phyloP scores from a whole-genome alignment of 2,113 vertebrate species.

The Podiceps cristatus region DNA sequence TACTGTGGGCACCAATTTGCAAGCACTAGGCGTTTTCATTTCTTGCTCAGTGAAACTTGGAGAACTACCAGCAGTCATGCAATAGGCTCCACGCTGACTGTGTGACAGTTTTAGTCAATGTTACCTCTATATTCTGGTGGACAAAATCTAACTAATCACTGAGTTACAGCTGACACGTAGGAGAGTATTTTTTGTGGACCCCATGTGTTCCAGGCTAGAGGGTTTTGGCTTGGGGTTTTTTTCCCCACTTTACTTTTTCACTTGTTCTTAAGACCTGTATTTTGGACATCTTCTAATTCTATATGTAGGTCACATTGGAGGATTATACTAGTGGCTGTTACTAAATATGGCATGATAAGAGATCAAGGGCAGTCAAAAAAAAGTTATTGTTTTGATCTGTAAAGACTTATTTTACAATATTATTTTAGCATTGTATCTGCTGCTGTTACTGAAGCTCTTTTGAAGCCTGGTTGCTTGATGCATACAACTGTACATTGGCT shows the following conservation, averaged over 20 bases:
- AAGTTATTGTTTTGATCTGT: background rate
- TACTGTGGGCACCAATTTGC: background rate
- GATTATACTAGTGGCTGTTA: background rate
- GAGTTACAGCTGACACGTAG: background rate
- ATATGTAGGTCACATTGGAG: conserved; percentile 2
- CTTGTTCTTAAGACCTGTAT: background rate
- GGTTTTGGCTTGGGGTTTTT: fast-evolving
- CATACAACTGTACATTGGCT: background rate
- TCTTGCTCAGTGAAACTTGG: background rate
- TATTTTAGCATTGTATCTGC: conserved; percentile 3
- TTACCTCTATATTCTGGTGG: background rate
- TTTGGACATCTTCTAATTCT: background rate
- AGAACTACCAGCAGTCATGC: background rate
- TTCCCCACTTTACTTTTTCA: background rate
- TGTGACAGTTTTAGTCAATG: background rate
- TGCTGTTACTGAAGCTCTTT: conserved; percentile 22
- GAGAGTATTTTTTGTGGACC: background rate
- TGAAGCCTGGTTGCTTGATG: background rate
- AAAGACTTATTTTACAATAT: conserved; percentile 32
- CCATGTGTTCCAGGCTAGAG: background rate
- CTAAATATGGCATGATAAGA: conserved; percentile 8
- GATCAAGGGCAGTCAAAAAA: background rate
- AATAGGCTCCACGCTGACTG: background rate
- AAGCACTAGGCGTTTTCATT: background rate
- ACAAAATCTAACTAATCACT: background rate